phyloP scores from a whole-genome alignment of 2,888 invertebrate species.

The Morpho deidamia region DNA sequence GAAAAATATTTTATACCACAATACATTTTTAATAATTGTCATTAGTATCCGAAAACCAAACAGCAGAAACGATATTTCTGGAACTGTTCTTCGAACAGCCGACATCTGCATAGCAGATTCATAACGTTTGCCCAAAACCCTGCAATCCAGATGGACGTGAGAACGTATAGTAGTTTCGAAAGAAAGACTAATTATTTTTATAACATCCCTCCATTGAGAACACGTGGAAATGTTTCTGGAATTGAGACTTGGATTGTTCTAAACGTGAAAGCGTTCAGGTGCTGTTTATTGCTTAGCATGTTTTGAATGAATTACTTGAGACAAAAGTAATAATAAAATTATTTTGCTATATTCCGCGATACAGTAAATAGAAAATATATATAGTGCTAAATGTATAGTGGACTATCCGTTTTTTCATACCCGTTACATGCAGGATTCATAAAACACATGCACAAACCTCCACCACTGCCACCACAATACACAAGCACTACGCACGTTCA shows the following conservation, averaged over 20 bases:
- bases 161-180: constrained; percentile 54
- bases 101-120: constrained; percentile 71
- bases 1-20: too few relatives aligned
- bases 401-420: too few relatives aligned
- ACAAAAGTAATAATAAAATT: too few relatives aligned
- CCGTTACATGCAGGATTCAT: too few relatives aligned
- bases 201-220: constrained; percentile 14
- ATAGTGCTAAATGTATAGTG: too few relatives aligned
- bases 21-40: not conserved
- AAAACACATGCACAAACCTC: too few relatives aligned
- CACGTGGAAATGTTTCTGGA: constrained; percentile 19
- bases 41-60: constrained; percentile 13
- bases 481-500: too few relatives aligned
- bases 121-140: constrained; percentile 61
- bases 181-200: constrained; percentile 42
- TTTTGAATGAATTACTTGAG: not conserved
- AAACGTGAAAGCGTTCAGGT: not conserved
- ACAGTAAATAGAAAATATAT: too few relatives aligned
- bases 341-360: too few relatives aligned
- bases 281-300: constrained; percentile 5
- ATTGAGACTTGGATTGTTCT: not conserved
- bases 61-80: constrained; percentile 44
- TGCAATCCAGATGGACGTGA: constrained; percentile 68
- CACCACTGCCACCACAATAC: too few relatives aligned
- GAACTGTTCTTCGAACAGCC: constrained; percentile 54